Conservation (phyloP, 2,888 invertebrate species). For the Eristalis arbustorum region DNA sequence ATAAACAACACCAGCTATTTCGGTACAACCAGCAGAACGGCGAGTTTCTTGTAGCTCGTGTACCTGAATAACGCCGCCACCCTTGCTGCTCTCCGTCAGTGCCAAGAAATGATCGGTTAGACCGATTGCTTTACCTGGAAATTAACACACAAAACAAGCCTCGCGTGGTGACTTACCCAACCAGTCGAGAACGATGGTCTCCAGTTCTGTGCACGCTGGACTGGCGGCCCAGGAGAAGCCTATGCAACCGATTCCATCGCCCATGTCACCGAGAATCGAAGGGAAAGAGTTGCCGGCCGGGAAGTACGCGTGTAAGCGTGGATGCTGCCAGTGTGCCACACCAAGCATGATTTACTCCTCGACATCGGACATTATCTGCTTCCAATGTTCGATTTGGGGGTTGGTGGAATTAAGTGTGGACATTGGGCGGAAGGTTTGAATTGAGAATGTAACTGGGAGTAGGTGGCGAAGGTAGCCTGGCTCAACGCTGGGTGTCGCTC, state of each 20-base stretch:
- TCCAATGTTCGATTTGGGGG: constrained; percentile 90
- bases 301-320: constrained; percentile 99
- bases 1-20: constrained; percentile 16
- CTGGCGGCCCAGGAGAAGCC: constrained; percentile 99
- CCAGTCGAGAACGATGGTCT: constrained; percentile 98
- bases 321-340: constrained; percentile 99
- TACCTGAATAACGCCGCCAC: constrained; percentile 97
- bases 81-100: constrained; percentile 90
- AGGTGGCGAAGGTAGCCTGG: constrained; percentile 92
- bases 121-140: constrained; percentile 92
- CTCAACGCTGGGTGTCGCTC: constrained; percentile 94
- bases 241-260: constrained; percentile 97
- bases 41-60: constrained; percentile 56
- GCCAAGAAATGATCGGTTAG: constrained; percentile 93
- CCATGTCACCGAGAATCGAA: constrained; percentile 97
- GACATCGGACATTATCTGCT: constrained; percentile 92
- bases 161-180: constrained; percentile 84
- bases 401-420: not conserved
- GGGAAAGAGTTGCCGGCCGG: constrained; percentile 98
- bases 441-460: constrained; percentile 83
- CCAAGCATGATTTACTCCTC: constrained; percentile 96
- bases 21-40: not conserved
- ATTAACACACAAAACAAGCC: not conserved
- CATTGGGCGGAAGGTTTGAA: not conserved
- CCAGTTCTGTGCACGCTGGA: constrained; percentile 97